Conservation (phyloP, 1,140 invertebrate species). For the Anadara kagoshimensis region DNA sequence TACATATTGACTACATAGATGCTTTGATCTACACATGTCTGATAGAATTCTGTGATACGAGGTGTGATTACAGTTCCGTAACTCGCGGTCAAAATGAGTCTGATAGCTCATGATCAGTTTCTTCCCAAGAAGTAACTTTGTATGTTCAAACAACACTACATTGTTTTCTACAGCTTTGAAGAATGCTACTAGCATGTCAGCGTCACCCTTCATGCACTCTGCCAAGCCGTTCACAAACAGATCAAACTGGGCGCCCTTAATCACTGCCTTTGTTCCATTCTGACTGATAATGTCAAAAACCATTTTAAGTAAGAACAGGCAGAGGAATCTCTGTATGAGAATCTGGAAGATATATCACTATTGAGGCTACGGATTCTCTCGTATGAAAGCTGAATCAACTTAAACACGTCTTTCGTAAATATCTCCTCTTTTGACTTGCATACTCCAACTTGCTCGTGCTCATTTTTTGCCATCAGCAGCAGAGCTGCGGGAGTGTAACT, state of each 20-base stretch:
- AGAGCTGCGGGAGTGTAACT: constrained; percentile 4
- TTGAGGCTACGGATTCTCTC: neutral
- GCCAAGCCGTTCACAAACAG: neutral
- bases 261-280: neutral
- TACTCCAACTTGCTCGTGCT: neutral
- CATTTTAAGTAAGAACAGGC: neutral
- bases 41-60: neutral
- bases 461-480: neutral
- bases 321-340: neutral
- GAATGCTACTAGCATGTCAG: constrained; percentile 1
- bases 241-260: neutral
- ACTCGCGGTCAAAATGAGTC: neutral
- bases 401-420: constrained; percentile 4
- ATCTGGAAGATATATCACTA: neutral
- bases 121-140: neutral
- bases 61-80: constrained; percentile 1
- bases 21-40: too few species aligned
- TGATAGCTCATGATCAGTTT: constrained; percentile 2
- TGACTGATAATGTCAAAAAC: neutral
- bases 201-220: neutral
- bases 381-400: neutral
- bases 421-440: neutral
- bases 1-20: too few species aligned
- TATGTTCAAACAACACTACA: neutral
- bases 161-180: neutral